Conservation (phyloP, 2,113 vertebrate genomes). For the Sinocyclocheilus grahami region DNA sequence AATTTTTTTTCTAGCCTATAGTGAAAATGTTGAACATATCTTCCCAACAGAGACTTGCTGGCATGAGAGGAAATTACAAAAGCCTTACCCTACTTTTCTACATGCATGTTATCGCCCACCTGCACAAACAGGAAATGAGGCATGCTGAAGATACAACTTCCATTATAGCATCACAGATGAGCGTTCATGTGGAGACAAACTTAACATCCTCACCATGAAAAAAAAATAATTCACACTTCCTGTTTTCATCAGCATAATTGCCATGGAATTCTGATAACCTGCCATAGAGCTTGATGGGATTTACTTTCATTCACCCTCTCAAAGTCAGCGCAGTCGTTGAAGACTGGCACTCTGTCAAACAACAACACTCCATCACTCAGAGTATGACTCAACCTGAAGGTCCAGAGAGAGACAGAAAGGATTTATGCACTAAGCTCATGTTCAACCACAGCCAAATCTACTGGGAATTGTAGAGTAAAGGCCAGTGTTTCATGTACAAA, state of each 20-base stretch:
- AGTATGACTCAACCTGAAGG: neutral
- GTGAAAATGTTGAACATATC: neutral
- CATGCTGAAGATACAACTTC: neutral
- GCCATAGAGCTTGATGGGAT: neutral
- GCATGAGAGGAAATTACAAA: conserved; percentile 12
- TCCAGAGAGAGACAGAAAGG: neutral
- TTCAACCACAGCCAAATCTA: neutral
- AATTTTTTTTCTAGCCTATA: neutral
- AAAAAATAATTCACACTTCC: neutral
- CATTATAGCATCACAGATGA: conserved; percentile 8
- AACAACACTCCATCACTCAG: conserved; percentile 15
- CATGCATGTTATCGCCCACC: conserved; percentile 23
- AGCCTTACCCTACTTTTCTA: conserved; percentile 7
- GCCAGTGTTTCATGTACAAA: neutral
- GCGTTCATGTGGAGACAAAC: neutral
- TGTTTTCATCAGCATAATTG: conserved; percentile 7
- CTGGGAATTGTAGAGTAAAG: neutral
- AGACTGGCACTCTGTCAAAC: conserved; percentile 4
- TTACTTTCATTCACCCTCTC: conserved; percentile 16
- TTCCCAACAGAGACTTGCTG: neutral
- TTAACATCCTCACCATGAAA: neutral
- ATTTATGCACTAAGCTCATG: conserved; percentile 23
- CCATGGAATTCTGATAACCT: conserved; percentile 15
- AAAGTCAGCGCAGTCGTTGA: neutral
- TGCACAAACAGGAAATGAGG: conserved; percentile 14